A percentile compares a stretch with the other conserved stretches of the same genome.
These are phyloP conservation scores for Poeciliopsis prolifica DNA, from an alignment of 2,113 vertebrate genomes.

Conservation along the genomic window DNA sequence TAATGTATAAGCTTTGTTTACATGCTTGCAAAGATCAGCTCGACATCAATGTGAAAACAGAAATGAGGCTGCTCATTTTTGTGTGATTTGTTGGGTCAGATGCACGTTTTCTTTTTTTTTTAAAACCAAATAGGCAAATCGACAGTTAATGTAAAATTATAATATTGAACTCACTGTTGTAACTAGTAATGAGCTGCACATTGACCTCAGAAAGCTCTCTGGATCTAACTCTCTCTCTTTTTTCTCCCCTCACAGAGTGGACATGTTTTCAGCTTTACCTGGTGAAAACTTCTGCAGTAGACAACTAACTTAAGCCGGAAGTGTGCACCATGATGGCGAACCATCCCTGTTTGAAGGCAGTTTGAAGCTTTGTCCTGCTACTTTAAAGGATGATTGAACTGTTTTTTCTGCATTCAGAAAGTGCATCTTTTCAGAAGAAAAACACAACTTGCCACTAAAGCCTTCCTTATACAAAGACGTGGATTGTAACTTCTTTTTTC, in stretches of 20 bases:
- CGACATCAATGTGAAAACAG: conserved; percentile 3
- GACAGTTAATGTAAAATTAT: background rate
- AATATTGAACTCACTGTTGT: background rate
- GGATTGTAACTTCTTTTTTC: conserved; percentile 38
- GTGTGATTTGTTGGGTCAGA: background rate
- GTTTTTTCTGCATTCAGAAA: background rate
- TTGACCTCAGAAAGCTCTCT: conserved; percentile 3
- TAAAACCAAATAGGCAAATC: background rate
- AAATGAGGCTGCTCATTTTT: background rate
- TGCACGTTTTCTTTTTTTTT: background rate
- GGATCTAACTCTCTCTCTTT: conserved; percentile 20
- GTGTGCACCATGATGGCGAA: conserved; percentile 28
- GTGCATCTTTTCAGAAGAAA: conserved; percentile 6
- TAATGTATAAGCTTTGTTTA: conserved; percentile 65
- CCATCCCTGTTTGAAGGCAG: conserved; percentile 10
- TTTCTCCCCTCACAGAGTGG: conserved; percentile 23
- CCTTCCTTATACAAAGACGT: conserved; percentile 42
- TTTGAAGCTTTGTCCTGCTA: background rate
- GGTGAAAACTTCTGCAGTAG: conserved; percentile 34
- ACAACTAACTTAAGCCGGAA: conserved; percentile 33
- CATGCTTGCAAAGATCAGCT: background rate
- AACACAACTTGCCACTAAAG: conserved; percentile 31
- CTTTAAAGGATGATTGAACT: conserved; percentile 37
- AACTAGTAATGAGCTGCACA: background rate
- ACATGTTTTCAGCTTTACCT: conserved; percentile 22